Conservation (phyloP, 1,140 invertebrate species). For the Pseudobourletiella spinata region DNA sequence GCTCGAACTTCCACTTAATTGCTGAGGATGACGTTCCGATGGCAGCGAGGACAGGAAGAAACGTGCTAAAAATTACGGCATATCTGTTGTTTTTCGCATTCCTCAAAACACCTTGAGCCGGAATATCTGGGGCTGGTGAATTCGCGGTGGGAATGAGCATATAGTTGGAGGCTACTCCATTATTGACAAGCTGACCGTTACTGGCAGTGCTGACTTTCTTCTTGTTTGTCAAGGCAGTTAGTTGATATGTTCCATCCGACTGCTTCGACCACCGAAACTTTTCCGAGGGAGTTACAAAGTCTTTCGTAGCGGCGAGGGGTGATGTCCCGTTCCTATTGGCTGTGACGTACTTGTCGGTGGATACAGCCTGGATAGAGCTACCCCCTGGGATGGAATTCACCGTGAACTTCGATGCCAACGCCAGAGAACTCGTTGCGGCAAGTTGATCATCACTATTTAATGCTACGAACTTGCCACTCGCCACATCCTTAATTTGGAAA, state of each 20-base stretch:
- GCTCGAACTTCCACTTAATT: background rate
- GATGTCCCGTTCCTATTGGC: background rate
- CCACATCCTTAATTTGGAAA: constrained; percentile 7
- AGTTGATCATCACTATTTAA: background rate
- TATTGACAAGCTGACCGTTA: constrained; percentile 1
- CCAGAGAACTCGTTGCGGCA: background rate
- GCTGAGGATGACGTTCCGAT: background rate
- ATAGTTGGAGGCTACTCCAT: constrained; percentile 2
- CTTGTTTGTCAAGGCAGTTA: constrained; percentile 6
- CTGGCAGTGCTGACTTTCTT: background rate
- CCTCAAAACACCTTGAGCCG: background rate
- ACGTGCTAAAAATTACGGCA: background rate
- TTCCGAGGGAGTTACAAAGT: background rate
- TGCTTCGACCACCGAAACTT: constrained; percentile 5
- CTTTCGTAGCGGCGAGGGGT: background rate
- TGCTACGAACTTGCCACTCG: constrained; percentile 6
- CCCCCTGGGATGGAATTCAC: constrained; percentile 1
- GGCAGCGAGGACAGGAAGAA: background rate
- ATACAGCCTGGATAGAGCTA: constrained; percentile 3
- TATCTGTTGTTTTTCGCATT: constrained; percentile 8
- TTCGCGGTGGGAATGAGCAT: background rate
- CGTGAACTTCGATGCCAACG: constrained; percentile 8
- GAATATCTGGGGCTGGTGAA: background rate
- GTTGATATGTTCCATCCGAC: background rate
- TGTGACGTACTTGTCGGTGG: constrained; percentile 1